Evolutionary conservation across 2,113 vertebrate species (phyloP), one percentile per base, ranked within the genome.

Genomic region (Willisornis vidua): DNA sequence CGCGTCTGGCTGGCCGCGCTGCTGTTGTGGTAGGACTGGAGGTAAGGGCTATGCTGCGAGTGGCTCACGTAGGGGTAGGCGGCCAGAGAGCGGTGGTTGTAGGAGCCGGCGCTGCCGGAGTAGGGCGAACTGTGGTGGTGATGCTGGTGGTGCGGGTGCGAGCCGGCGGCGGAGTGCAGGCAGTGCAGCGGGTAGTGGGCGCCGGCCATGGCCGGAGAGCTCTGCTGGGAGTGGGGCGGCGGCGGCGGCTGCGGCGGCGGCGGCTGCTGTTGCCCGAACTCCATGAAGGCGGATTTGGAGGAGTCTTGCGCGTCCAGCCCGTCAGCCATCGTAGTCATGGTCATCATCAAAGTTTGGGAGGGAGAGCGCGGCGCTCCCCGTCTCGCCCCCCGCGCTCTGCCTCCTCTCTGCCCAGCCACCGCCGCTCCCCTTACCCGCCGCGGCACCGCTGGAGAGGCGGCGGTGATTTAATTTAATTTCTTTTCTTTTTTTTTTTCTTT

Each of bases 321-420:
- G 98, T 99, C 99, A 99, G 99, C 99, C 99, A 99, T 99, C 98
- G 99, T 98, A 98, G 99, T 99, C 99, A 99, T 99, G 99, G 99
- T 99, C 99, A 99, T 99, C 99, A 99, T 99, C 99, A 99, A 99
- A 99, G 99, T 99, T 98, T 98, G 99, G 98, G 98, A 98, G 99
- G 98, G 99, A 99, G 99, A 98, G 97, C 97, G 97, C 97, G 89
- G 95, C 97, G 97, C 98, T 97, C 97, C 97, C 96, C 95, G 97
- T 97, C 97, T 97, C 96, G 97, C 97, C 97, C 96, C 97, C 96
- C 96, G 94, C 94, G 83, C 93, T 97, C 96, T 96, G 95, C 96
- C 97, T 96, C 97, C 87, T 93, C 84, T 95, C 97, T 97, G 97
- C 93, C 95, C 98, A 97, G 97, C 98, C 98, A 97, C 98, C 97